phyloP scores from a whole-genome alignment of 1,140 invertebrate species.

The Theocolax elegans region DNA sequence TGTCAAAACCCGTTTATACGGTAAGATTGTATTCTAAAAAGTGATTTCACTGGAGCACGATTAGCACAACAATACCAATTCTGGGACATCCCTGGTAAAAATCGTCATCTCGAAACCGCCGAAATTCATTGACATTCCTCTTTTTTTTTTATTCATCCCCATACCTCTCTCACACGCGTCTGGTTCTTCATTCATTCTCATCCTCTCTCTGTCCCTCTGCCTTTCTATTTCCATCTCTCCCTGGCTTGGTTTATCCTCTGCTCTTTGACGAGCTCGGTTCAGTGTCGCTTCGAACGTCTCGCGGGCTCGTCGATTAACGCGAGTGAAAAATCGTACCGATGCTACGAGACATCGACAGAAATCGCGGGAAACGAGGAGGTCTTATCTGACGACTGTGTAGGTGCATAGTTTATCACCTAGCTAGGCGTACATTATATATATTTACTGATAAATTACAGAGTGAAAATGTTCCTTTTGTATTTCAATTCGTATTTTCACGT shows the following conservation, averaged over 20 bases:
- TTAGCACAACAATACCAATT: neutral
- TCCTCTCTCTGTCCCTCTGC: neutral
- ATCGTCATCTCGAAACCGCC: no score
- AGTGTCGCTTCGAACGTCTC: constrained; percentile 9
- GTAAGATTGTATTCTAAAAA: neutral
- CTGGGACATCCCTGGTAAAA: no score
- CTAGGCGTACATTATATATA: no score
- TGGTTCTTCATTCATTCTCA: neutral
- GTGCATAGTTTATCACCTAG: no score
- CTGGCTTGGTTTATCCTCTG: neutral
- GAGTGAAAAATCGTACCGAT: neutral
- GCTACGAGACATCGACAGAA: neutral
- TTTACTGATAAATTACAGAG: no score
- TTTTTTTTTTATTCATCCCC: constrained; percentile 25
- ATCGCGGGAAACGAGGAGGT: no score
- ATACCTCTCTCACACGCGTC: neutral
- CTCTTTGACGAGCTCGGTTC: neutral
- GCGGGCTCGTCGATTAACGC: neutral
- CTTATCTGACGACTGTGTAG: no score
- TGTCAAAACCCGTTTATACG: no score
- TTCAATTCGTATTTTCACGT: no score
- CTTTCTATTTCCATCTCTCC: constrained; percentile 21
- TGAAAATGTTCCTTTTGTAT: no score
- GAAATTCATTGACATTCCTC: neutral
- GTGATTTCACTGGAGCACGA: neutral